These are phyloP conservation scores for Anagyrus pseudococci DNA, from an alignment of 2,888 invertebrate genomes.

Conservation along the genomic window DNA sequence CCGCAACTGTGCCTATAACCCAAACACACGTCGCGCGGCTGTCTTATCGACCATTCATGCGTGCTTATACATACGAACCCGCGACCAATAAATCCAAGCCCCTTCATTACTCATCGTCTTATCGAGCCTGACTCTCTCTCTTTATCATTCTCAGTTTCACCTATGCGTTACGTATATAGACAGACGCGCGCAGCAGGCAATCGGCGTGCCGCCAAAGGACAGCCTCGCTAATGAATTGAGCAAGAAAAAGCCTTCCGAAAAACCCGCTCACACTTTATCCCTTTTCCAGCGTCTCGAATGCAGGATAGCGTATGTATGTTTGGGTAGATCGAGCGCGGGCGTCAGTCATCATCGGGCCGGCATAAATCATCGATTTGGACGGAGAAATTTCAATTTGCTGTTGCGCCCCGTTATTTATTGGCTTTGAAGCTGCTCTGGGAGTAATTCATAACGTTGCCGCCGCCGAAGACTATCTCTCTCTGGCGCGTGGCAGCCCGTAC, in stretches of 20 bases:
- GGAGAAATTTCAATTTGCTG: constrained; percentile 27
- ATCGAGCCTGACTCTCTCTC: constrained; percentile 8
- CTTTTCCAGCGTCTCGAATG: no score
- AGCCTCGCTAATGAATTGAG: constrained; percentile 19
- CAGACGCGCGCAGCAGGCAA: not conserved
- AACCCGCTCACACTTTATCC: not conserved
- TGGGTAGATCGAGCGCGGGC: not conserved
- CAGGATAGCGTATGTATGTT: no score
- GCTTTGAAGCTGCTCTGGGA: not conserved
- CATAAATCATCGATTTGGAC: constrained; percentile 22
- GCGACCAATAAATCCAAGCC: constrained; percentile 11
- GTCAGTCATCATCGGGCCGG: not conserved
- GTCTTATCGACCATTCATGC: constrained; percentile 35
- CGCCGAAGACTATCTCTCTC: not conserved
- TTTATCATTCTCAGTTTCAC: not conserved
- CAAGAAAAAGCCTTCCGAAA: not conserved
- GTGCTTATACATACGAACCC: no score
- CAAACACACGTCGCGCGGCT: not conserved
- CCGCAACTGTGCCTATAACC: no score
- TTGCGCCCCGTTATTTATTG: constrained; percentile 18
- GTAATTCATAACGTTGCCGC: constrained; percentile 15
- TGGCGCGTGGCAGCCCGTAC: not conserved
- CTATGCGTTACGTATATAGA: no score
- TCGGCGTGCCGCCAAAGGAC: no score
- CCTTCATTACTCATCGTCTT: constrained; percentile 29